Conservation (phyloP, 1,140 invertebrate species). For the Rhynchophorus ferrugineus region DNA sequence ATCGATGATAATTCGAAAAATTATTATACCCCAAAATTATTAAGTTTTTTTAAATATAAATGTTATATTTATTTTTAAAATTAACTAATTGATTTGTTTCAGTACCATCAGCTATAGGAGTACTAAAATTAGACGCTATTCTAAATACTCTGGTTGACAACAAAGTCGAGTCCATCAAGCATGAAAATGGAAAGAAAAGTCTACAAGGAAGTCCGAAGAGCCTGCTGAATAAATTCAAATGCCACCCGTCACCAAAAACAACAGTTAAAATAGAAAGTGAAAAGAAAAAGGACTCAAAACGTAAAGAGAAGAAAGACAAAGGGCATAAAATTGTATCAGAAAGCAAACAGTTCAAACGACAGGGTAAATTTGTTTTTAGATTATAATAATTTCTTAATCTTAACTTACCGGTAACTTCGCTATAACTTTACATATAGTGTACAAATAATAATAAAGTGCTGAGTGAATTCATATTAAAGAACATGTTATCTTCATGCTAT, state of each 20-base stretch:
- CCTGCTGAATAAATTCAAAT: constrained; percentile 32
- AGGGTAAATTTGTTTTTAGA: constrained; percentile 9
- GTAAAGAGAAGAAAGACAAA: constrained; percentile 4
- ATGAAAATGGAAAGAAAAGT: constrained; percentile 29
- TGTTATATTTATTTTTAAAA: no score
- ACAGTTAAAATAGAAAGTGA: constrained; percentile 16
- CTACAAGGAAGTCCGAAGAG: constrained; percentile 33
- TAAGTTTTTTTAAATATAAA: constrained; percentile 12
- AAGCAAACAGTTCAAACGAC: constrained; percentile 16
- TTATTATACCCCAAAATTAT: background rate
- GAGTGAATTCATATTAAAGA: no score
- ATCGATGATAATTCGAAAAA: no score
- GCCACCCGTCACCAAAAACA: constrained; percentile 30
- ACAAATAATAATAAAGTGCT: no score
- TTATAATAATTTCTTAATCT: no score
- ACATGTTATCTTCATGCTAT: no score
- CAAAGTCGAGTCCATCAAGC: constrained; percentile 44
- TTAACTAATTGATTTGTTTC: no score
- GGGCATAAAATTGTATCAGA: constrained; percentile 2
- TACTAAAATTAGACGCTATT: constrained; percentile 56
- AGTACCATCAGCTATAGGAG: constrained; percentile 38
- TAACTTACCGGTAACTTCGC: no score
- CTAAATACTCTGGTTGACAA: constrained; percentile 57
- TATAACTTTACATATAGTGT: no score
- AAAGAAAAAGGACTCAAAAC: constrained; percentile 9